Base-by-base conservation (phyloP, 2,113 vertebrate species). In the Leptobrachium ailaonicum region DNA sequence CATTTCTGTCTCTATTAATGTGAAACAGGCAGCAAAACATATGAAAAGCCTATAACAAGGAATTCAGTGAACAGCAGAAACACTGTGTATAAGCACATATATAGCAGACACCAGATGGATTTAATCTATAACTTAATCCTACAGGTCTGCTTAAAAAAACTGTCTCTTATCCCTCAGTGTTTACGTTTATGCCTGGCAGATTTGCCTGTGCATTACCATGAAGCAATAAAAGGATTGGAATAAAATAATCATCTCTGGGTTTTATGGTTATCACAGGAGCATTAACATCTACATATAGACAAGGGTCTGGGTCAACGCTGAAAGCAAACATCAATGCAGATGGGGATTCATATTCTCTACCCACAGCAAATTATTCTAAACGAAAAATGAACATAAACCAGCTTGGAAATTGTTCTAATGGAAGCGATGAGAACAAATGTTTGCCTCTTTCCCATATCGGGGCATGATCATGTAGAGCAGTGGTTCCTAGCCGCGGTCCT, bases 101-200 rank as follows among this genome's bases (percentile, higher is more conserved):
- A 66, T 60, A 70, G 76, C 67, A 78, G 76, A 78, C 76, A 78
- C 20, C 76, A 78, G 76, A 78, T 78, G 76, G 58, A 43, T 71
- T 78, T 71, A 71, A 78, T 78, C 67, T 70, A 11, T 42, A 3
- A 40, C 68, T 2, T 78, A 78, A 78, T 78, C 41, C 76, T 63
- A 42, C 40, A 71, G 68, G 43, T 78, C 53, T 63, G 67, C 50
- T 78, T 41, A 32, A 32, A 56, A 76, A 58, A 74, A 66, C 7
- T 40, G 63, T n/a, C 13, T 10, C 41, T 69, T 4, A 58, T 58
- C 41, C 41, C 75, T 58, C 9, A 40, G 3, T 77, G 75, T 53
- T 66, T 75, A 47, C n/a, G n/a, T 47, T 53, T 43, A 64, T 44
- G 45, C 6, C 6, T 50, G 40, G 14, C 47, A 44, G 20, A 14